phyloP scores from a whole-genome alignment of 2,797 vertebrate genomes.

The Tiaroga cobitis region DNA sequence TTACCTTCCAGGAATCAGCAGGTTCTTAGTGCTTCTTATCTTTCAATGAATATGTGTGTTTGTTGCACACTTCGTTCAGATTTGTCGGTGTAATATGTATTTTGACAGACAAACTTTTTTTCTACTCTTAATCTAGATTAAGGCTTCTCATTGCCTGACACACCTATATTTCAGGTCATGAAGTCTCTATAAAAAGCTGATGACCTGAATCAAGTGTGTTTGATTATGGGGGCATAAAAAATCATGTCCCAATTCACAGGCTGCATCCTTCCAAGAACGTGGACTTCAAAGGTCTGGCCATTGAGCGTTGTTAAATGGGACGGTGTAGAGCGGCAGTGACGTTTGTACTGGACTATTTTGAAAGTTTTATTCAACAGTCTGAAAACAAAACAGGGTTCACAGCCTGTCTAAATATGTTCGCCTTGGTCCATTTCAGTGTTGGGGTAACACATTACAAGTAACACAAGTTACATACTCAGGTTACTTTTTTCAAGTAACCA shows the following conservation, averaged over 20 bases:
- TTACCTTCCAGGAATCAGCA: slow-evolving; percentile 72
- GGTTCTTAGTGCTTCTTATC: slow-evolving; percentile 65
- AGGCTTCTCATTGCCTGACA: not conserved
- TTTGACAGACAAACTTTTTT: not conserved
- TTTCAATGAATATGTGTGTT: slow-evolving; percentile 36
- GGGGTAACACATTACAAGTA: too few species aligned
- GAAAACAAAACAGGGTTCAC: not conserved
- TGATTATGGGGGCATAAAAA: not conserved
- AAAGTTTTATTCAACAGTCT: not conserved
- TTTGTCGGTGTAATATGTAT: not conserved
- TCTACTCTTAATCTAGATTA: not conserved
- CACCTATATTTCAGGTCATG: not conserved
- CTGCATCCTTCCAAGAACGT: not conserved
- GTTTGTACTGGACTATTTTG: not conserved
- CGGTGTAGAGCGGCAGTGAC: not conserved
- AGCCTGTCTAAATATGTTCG: too few species aligned
- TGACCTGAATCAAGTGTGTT: not conserved
- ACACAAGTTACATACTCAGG: too few species aligned
- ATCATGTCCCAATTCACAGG: not conserved
- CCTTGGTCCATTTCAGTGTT: too few species aligned
- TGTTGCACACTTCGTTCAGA: slow-evolving; percentile 21
- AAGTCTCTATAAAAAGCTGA: not conserved
- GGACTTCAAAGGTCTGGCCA: not conserved
- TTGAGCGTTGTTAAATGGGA: not conserved
- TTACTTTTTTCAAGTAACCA: too few species aligned